phyloP scores from a whole-genome alignment of 2,797 vertebrate species.

The Karalla daura region DNA sequence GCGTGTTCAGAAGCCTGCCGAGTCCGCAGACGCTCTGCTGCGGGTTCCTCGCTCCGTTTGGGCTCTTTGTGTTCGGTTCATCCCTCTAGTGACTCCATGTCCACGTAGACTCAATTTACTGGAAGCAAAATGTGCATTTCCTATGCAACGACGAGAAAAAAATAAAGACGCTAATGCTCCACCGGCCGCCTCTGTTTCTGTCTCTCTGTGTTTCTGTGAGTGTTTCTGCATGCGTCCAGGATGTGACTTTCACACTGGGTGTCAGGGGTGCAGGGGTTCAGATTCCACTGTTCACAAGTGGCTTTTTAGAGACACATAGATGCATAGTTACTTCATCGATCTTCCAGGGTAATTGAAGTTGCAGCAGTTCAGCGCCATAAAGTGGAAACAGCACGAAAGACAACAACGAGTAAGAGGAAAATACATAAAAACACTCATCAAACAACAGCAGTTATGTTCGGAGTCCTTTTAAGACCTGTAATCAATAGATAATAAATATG shows the following conservation, averaged over 20 bases:
- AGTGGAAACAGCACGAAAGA: no score
- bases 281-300: no score
- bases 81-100: slow-evolving; percentile 93
- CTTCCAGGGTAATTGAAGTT: no score
- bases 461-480: no score
- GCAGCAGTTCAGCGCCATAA: no score
- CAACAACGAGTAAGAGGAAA: no score
- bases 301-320: no score
- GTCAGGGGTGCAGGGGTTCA: no score
- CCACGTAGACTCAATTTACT: slow-evolving; percentile 95
- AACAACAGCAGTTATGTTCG: no score
- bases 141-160: slow-evolving; percentile 95
- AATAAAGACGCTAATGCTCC: slow-evolving; percentile 98
- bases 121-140: slow-evolving; percentile 99
- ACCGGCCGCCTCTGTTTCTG: slow-evolving; percentile 21
- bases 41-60: slow-evolving; percentile 23
- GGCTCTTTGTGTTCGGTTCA: slow-evolving; percentile 72
- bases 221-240: slow-evolving; percentile 1
- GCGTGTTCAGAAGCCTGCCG: slow-evolving; percentile 58
- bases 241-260: not conserved
- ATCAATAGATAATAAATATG: no score
- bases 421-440: no score
- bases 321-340: no score
- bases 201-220: not conserved
- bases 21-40: slow-evolving; percentile 23